Percentiles rank a stretch among this genome's conserved stretches.
Evolutionary conservation across 2,113 vertebrate genomes (phyloP).

Genomic region (Chloroceryle aenea): DNA sequence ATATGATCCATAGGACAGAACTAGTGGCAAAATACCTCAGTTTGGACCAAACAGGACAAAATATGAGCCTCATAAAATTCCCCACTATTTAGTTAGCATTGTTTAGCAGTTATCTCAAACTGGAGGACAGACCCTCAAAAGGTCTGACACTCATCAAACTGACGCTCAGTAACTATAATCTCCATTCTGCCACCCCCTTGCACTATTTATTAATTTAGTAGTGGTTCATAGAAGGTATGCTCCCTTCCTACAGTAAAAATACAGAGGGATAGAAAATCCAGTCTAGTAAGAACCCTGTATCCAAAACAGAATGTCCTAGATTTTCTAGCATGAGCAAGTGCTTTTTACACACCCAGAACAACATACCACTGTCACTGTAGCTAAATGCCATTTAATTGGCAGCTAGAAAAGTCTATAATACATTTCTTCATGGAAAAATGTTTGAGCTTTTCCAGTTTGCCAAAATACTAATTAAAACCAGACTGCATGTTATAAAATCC

Average conservation of each 20-base stretch:
- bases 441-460: slow-evolving; percentile 49
- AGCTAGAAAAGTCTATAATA: slow-evolving; percentile 46
- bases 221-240: neutral
- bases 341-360: slow-evolving; percentile 57
- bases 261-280: neutral
- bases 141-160: neutral
- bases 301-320: slow-evolving; percentile 56
- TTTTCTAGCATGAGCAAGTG: slow-evolving; percentile 29
- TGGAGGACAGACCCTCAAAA: neutral
- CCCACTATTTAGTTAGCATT: neutral
- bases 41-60: neutral
- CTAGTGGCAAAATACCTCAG: neutral
- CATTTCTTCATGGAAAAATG: slow-evolving; percentile 58
- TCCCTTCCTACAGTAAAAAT: neutral
- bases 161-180: neutral
- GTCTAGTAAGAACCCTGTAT: neutral
- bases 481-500: slow-evolving; percentile 29
- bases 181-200: neutral
- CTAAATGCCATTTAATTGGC: slow-evolving; percentile 68
- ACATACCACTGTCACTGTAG: slow-evolving; percentile 51
- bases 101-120: neutral
- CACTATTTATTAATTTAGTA: neutral
- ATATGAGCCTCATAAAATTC: neutral
- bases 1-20: neutral
- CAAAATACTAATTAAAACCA: slow-evolving; percentile 69